Evolutionary conservation across 2,888 invertebrate species (phyloP), one percentile per base, ranked within the genome.

Genomic region (Clusia tigrina): DNA sequence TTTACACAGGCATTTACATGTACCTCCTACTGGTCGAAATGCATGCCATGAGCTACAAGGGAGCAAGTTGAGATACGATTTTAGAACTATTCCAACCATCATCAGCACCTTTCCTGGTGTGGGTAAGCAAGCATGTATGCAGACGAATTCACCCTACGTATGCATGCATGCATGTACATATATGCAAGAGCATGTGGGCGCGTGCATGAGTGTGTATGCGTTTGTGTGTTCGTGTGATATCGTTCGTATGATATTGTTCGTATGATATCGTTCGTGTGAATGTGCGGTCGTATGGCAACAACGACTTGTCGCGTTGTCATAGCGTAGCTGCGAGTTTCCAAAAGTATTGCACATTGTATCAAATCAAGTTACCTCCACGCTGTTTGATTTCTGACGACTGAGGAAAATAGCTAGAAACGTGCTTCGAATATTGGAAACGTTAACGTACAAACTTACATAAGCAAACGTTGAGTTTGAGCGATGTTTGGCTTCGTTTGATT

Each of bases 381-480:
- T 42, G 42, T 10, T 17, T 32, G 32, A 42, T 42, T 42, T 42
- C 42, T 42, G 42, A 42, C 42, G 42, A 42, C 42, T n/a, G n/a
- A 42, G 15, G n/a, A 6, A 42, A 15, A n/a, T 42, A n/a, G 3
- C n/a, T 5, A 15, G 15, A 42, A 15, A 42, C 42, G 42, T 42
- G 42, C n/a, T 42, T 42, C n/a, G 42, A 42, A 42, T 42, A n/a
- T n/a, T n/a, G n/a, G n/a, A n/a, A n/a, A n/a, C 32, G 6, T 32
- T 32, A 6, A 9, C 32, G 32, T 32, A 9, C 6, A 9, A 6
- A 12, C 12, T 32, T 32, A 6, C 6, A 32, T 9, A 32, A 32
- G 12, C 12, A 9, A 9, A 32, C 12, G 12, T 9, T 32, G 32
- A 9, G 32, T 12, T 32, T 32, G 12, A 32, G 32, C 12, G 32